Base-by-base conservation (phyloP, 2,797 vertebrate species). In the Clangula hyemalis region DNA sequence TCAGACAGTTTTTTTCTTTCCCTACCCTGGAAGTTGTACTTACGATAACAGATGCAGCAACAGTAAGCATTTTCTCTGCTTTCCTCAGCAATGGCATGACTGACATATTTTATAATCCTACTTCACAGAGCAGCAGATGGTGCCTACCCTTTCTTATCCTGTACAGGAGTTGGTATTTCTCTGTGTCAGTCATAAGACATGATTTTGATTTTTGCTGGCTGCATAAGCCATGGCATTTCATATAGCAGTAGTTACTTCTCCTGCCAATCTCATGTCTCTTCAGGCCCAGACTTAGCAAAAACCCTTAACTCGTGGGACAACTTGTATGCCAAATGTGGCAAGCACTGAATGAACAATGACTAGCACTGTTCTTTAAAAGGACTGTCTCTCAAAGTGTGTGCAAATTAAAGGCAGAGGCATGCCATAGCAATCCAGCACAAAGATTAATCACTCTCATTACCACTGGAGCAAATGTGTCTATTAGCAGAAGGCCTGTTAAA, bases 141-240 rank as follows among this genome's bases (percentile, higher is more conserved):
- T 88, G 73, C 41, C 66, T 91, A 86, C 85, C 65, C 79, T 83
- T 93, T 91, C 68, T 84, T 65, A 84, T 93, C 62, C 62, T 53
- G n/a, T 93, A 96, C 94, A 93, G 80, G 92, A 86, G 60, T 96
- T 94, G 17, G 4, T 94, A 94, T 96, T 97, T 91, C 87, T 94
- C 80, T 85, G 60, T 95, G 91, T 96, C 93, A 96, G 64, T 94
- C 91, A 90, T 75, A 94, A 88, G 66, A n/a, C 24, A 82, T 22
- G 6, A 41, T 91, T 91, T 83, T 87, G 34, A 89, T 85, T 79
- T 84, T 93, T 76, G 2, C 49, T 89, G 78, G 69, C 84, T 92
- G 53, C 61, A 68, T 36, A 88, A 85, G 30, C 21, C 34, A 70
- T 89, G n/a, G 6, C 51, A 86, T 88, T 94, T 94, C 77, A 79